phyloP scores from a whole-genome alignment of 2,113 vertebrate species.

The Epinephelus lanceolatus region DNA sequence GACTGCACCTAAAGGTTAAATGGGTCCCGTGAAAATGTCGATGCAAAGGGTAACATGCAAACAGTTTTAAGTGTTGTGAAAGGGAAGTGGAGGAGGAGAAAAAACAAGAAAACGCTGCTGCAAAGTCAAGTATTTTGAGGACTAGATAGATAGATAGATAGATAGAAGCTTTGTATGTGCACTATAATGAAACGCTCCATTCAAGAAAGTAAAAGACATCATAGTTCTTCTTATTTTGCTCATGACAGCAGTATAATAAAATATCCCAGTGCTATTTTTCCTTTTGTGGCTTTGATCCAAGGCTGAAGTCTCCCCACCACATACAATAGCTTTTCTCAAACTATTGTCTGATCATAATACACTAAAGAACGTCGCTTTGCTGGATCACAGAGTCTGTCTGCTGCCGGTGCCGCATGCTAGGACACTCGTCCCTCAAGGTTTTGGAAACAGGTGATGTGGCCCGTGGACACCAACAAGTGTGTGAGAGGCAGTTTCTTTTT shows the following conservation, averaged over 20 bases:
- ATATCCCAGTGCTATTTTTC: conserved; percentile 40
- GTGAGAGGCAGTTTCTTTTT: not conserved
- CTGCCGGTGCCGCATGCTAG: conserved; percentile 14
- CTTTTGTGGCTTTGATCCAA: conserved; percentile 54
- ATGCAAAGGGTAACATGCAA: not conserved
- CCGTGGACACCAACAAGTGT: not conserved
- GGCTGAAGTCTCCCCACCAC: conserved; percentile 50
- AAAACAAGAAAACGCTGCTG: not conserved
- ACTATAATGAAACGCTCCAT: not conserved
- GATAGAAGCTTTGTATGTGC: conserved; percentile 7
- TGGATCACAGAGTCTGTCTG: conserved; percentile 45
- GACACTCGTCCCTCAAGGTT: conserved; percentile 17
- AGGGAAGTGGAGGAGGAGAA: not conserved
- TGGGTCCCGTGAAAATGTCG: not conserved
- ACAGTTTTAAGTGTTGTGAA: not conserved
- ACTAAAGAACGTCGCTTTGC: conserved; percentile 27
- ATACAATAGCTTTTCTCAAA: conserved; percentile 38
- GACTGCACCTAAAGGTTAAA: conserved; percentile 4
- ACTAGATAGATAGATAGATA: not conserved
- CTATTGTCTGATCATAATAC: conserved; percentile 54
- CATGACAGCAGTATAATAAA: conserved; percentile 55
- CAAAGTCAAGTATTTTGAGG: not conserved
- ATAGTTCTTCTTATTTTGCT: conserved; percentile 34
- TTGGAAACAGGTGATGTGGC: conserved; percentile 34
- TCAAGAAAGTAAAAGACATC: conserved; percentile 26